Conservation (phyloP, 2,113 vertebrate species). For the Cisticola juncidis region DNA sequence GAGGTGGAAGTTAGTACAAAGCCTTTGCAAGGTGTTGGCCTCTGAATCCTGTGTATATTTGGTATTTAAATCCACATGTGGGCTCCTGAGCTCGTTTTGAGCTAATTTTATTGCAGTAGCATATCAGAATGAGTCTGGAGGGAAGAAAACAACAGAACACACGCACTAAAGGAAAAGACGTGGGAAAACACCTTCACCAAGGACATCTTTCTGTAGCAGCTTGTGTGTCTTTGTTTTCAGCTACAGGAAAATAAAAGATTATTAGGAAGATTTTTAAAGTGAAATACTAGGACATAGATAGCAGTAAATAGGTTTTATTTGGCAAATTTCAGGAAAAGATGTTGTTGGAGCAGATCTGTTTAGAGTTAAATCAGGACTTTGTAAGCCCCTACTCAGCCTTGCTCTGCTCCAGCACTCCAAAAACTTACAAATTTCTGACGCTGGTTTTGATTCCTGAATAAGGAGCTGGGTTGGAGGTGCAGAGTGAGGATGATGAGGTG, state of each 20-base stretch:
- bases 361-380: not conserved
- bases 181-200: not conserved
- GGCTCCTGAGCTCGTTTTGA: not conserved
- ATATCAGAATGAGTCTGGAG: too few species aligned
- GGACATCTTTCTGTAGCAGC: not conserved
- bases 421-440: not conserved
- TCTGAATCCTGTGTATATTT: accelerated
- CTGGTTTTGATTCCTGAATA: not conserved
- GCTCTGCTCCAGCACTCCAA: not conserved
- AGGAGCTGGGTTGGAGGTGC: not conserved
- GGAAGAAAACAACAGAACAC: not conserved
- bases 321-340: not conserved
- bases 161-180: not conserved
- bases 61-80: not conserved
- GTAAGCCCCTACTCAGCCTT: not conserved
- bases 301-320: not conserved
- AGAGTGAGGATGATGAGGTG: not conserved
- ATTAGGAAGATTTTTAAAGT: not conserved
- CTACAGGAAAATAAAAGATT: not conserved
- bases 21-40: not conserved
- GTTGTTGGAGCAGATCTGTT: not conserved
- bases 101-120: not conserved
- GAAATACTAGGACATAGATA: not conserved
- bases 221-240: not conserved
- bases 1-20: not conserved